Evolutionary conservation across 2,888 invertebrate species (phyloP).

Genomic region (Zygaena filipendulae): DNA sequence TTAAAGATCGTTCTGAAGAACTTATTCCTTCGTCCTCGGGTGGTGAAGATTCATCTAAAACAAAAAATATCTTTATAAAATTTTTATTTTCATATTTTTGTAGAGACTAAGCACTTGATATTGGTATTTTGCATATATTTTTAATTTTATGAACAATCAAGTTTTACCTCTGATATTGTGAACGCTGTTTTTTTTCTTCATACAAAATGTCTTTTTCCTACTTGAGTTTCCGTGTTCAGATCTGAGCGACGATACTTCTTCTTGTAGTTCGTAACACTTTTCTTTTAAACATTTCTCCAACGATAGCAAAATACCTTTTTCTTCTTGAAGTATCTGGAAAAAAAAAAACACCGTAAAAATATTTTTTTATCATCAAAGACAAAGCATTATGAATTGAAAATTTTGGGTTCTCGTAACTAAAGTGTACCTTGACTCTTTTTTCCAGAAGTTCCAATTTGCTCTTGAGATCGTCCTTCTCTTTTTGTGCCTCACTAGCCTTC

Average conservation of each 20-base stretch:
- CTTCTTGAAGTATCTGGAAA: conserved; percentile 77
- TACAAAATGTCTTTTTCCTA: conserved; percentile 54
- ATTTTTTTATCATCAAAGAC: conserved; percentile 1
- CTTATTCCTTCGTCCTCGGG: conserved; percentile 91
- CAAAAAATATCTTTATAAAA: conserved; percentile 6
- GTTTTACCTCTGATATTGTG: conserved; percentile 61
- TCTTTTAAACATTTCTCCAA: conserved; percentile 80
- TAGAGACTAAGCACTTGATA: background rate
- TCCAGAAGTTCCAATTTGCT: conserved; percentile 77
- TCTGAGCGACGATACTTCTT: conserved; percentile 73
- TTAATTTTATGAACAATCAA: too few species aligned
- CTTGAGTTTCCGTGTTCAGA: conserved; percentile 62
- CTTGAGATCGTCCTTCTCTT: conserved; percentile 71
- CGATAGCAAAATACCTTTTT: conserved; percentile 78
- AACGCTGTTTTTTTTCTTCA: conserved; percentile 56
- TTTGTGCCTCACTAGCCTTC: conserved; percentile 76
- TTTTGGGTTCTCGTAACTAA: too few species aligned
- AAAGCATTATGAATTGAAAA: too few species aligned
- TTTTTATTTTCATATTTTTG: too few species aligned
- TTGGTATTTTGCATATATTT: too few species aligned
- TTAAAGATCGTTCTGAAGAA: conserved; percentile 83
- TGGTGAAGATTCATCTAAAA: conserved; percentile 75
- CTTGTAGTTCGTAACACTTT: conserved; percentile 79
- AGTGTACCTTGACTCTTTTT: conserved; percentile 78
- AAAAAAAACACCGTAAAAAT: background rate